These are phyloP conservation scores for Ornithorhynchus anatinus DNA, from an alignment of 2,113 vertebrate genomes.

Conservation along the genomic window DNA sequence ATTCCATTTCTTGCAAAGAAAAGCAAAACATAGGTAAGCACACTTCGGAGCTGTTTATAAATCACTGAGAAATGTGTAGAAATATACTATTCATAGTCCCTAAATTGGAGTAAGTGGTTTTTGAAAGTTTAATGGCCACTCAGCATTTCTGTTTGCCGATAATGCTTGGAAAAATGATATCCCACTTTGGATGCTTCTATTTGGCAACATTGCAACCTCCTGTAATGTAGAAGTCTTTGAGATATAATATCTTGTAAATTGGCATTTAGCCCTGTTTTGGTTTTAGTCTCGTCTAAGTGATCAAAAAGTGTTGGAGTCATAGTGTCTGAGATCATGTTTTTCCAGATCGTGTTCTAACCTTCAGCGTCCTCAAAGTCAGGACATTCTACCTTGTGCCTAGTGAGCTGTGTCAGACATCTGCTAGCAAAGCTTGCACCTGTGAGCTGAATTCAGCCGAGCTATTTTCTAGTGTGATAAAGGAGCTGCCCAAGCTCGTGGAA, in stretches of 20 bases:
- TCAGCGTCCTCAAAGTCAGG: background rate
- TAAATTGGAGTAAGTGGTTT: constrained; percentile 13
- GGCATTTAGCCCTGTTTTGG: background rate
- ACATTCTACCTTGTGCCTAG: no score
- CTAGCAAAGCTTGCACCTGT: constrained; percentile 17
- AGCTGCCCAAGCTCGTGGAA: background rate
- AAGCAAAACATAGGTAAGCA: constrained; percentile 84
- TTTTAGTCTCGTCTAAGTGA: background rate
- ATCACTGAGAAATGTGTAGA: constrained; percentile 7
- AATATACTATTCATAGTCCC: constrained; percentile 17
- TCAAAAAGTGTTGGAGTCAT: constrained; percentile 6
- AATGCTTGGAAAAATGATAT: constrained; percentile 34
- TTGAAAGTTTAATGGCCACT: constrained; percentile 11
- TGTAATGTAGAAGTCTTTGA: background rate
- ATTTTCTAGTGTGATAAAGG: background rate
- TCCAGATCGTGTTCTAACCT: constrained; percentile 18
- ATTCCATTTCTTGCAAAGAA: constrained; percentile 86
- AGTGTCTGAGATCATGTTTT: background rate
- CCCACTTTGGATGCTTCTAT: background rate
- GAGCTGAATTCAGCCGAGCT: background rate
- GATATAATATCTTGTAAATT: background rate
- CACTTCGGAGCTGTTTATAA: constrained; percentile 8
- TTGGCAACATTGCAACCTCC: constrained; percentile 8
- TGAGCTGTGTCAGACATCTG: constrained; percentile 1
- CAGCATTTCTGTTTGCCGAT: background rate